Base-by-base conservation (phyloP, 1,140 invertebrate species). In the Arion vulgaris region DNA sequence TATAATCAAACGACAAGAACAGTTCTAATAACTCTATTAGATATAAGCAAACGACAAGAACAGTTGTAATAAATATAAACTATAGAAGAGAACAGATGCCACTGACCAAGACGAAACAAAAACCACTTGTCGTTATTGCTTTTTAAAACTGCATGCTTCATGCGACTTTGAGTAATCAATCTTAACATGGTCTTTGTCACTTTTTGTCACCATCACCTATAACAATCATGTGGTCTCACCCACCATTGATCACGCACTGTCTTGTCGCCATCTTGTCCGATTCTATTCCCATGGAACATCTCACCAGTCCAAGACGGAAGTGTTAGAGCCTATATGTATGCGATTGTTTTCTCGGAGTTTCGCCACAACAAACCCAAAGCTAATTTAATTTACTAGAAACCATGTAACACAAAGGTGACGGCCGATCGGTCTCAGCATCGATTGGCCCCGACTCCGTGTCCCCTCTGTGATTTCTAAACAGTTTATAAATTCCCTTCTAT, bases 381-480 rank as follows among this genome's bases (percentile, higher is more conserved):
- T 80, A 80, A 80, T 66, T 80, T 28, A 66, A 80, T 80, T 80
- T 80, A 51, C 32, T 23, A 17, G 11, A 41, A 66, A 32, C 68
- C 45, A 39, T 71, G 78, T 71, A 49, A 69, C n/a, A 36, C 38
- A 23, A 71, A 71, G 78, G 80, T 73, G 76, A 26, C 28, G 51
- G 5, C 41, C 74, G 73, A 53, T 53, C 71, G 72, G 79, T 74
- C 71, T 73, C 71, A 38, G 71, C 72, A 86, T 85, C 81, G 81
- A 81, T 83, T 69, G 78, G 11, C 26, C 28, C 19, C 36, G 79
- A 62, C 71, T 53, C 62, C 32, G 62, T 53, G 28, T 81, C 83
- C 78, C 78, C 81, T 84, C 81, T 76, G 83, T 84, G 83, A 84
- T 84, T 84, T 84, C 83, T 84, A 84, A 84, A 84, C 83, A 84